A percentile compares a stretch with the other conserved stretches of the same genome.
Conservation (phyloP, 2,113 vertebrate species). For the Corapipo altera region DNA sequence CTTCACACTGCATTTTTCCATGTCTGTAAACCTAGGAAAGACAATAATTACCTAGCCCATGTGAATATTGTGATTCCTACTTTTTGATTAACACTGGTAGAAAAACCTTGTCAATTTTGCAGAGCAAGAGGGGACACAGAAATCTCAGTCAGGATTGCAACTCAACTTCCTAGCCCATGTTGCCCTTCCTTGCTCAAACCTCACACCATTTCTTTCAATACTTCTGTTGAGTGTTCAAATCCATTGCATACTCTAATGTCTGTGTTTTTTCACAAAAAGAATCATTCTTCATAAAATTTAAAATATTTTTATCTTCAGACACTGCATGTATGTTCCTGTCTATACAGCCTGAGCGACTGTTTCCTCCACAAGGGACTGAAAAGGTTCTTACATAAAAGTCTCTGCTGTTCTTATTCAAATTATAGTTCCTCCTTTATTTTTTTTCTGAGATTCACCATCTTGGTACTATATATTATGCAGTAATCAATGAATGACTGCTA, state of each 20-base stretch:
- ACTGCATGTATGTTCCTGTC: not conserved
- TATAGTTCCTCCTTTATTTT: not conserved
- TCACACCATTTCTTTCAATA: not conserved
- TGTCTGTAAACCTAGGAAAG: not conserved
- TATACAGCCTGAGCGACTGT: not conserved
- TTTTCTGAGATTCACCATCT: not conserved
- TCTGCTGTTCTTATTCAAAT: not conserved
- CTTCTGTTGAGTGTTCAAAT: not conserved
- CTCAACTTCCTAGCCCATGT: not conserved
- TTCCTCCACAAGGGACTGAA: not conserved
- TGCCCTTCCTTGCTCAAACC: not conserved
- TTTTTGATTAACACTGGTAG: not conserved
- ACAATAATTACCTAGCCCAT: constrained; percentile 4
- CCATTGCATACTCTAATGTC: not conserved
- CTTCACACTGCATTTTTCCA: constrained; percentile 21
- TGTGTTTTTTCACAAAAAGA: not conserved
- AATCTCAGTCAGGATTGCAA: not conserved
- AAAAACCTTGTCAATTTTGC: not conserved
- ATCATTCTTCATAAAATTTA: not conserved
- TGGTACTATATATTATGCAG: not conserved
- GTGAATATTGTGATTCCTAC: not conserved
- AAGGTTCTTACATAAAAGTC: not conserved
- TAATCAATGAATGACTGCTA: not conserved
- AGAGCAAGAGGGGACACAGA: not conserved
- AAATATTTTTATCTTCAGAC: not conserved